Conservation (phyloP, 2,113 vertebrate genomes). For the Ailuropoda melanoleuca region DNA sequence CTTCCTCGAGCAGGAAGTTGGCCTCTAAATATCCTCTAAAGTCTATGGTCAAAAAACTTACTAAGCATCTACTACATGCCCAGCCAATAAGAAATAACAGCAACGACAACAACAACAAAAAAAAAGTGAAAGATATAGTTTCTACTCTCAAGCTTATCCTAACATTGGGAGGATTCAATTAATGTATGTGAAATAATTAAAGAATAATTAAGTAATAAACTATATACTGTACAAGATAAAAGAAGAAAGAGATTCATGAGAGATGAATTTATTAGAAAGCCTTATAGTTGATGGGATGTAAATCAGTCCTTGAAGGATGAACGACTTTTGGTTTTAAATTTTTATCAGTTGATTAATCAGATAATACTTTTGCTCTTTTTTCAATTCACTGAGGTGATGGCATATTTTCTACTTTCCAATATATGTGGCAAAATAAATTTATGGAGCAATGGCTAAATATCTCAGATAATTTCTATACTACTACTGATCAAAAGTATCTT, state of each 20-base stretch:
- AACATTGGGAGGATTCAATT: not conserved
- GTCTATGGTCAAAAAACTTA: not conserved
- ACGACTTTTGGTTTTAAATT: not conserved
- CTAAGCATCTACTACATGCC: not conserved
- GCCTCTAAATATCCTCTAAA: not conserved
- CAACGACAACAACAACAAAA: not conserved
- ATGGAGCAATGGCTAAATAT: not conserved
- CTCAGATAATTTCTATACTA: slow-evolving; percentile 4
- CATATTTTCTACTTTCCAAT: not conserved
- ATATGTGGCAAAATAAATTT: not conserved
- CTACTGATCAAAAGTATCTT: not conserved
- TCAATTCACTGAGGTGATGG: not conserved
- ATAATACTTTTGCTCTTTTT: not conserved
- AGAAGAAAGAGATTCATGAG: not conserved
- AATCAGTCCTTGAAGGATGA: not conserved
- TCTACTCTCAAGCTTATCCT: not conserved
- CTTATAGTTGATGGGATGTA: not conserved
- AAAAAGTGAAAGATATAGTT: not conserved
- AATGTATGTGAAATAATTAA: not conserved
- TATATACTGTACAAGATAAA: not conserved
- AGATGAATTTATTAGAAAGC: not conserved
- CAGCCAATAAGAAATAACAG: not conserved
- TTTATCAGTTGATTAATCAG: not conserved
- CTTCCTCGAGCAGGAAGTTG: not conserved
- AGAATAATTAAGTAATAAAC: slow-evolving; percentile 34